Percentiles rank a stretch among this genome's conserved stretches.
Conservation (phyloP, 2,888 invertebrate genomes). For the Acrocera orbiculus region DNA sequence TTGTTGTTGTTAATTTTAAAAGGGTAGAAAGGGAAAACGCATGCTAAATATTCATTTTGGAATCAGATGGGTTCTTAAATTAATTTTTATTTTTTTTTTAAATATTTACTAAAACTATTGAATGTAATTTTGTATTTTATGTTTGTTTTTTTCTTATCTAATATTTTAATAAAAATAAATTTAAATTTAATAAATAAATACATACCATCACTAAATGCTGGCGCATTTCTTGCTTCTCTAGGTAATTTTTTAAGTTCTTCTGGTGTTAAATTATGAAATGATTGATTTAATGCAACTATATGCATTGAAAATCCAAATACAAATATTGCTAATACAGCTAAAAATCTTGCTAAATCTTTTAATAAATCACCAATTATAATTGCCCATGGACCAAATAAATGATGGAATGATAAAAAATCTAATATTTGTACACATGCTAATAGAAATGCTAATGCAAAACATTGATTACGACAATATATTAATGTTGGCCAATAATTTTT, state of each 20-base stretch:
- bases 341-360: conserved; percentile 88
- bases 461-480: conserved; percentile 90
- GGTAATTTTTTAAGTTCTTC: conserved; percentile 42
- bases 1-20: too few relatives aligned
- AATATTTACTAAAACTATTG: not conserved
- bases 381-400: conserved; percentile 99
- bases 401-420: conserved; percentile 96
- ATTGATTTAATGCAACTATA: conserved; percentile 89
- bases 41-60: too few relatives aligned
- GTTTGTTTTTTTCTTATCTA: not conserved
- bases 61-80: too few relatives aligned
- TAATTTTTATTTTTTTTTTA: too few relatives aligned
- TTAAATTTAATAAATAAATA: too few relatives aligned
- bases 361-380: conserved; percentile 94
- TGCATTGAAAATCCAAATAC: conserved; percentile 98
- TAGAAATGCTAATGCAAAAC: conserved; percentile 88
- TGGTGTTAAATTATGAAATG: conserved; percentile 53
- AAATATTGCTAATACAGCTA: conserved; percentile 94
- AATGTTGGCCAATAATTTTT: conserved; percentile 64
- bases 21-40: too few relatives aligned
- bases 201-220: conserved; percentile 60
- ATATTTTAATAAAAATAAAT: too few relatives aligned
- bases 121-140: not conserved
- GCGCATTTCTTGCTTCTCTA: conserved; percentile 34
- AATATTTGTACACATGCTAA: conserved; percentile 94